A percentile compares a stretch with the other conserved stretches of the same genome.
Conservation (phyloP, 2,113 vertebrate species). For the Vombatus ursinus region DNA sequence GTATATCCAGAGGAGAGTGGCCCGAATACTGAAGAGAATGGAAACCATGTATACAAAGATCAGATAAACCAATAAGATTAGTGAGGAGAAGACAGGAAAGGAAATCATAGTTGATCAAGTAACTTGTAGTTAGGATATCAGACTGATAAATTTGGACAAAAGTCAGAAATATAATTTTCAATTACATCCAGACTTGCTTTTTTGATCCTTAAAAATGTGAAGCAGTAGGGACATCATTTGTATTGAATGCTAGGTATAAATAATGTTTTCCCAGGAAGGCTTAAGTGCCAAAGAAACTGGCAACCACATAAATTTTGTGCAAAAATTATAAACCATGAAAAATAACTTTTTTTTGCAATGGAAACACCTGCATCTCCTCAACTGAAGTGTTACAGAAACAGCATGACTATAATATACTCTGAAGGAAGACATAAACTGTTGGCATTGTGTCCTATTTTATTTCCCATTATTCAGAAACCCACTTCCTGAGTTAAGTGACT, state of each 20-base stretch:
- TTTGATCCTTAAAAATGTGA: background rate
- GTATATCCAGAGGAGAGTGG: no score
- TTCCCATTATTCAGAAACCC: background rate
- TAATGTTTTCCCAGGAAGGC: background rate
- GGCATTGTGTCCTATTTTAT: background rate
- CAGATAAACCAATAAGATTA: background rate
- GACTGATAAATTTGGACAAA: background rate
- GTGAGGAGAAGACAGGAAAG: background rate
- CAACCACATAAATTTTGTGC: background rate
- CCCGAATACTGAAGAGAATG: background rate
- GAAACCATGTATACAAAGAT: background rate
- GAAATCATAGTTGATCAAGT: background rate
- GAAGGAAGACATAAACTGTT: background rate
- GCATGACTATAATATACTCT: constrained; percentile 9
- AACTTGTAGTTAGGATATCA: background rate
- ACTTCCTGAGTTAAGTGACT: constrained; percentile 1
- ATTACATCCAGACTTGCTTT: background rate
- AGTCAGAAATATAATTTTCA: background rate
- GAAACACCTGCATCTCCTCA: background rate
- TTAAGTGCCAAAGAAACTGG: background rate
- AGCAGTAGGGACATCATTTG: background rate
- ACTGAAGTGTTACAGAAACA: background rate
- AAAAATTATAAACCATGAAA: constrained; percentile 27
- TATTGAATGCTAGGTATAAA: background rate
- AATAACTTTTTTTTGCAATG: constrained; percentile 13